Evolutionary conservation across 2,113 vertebrate genomes (phyloP).

Genomic region (Rhinopomastus cyanomelas): DNA sequence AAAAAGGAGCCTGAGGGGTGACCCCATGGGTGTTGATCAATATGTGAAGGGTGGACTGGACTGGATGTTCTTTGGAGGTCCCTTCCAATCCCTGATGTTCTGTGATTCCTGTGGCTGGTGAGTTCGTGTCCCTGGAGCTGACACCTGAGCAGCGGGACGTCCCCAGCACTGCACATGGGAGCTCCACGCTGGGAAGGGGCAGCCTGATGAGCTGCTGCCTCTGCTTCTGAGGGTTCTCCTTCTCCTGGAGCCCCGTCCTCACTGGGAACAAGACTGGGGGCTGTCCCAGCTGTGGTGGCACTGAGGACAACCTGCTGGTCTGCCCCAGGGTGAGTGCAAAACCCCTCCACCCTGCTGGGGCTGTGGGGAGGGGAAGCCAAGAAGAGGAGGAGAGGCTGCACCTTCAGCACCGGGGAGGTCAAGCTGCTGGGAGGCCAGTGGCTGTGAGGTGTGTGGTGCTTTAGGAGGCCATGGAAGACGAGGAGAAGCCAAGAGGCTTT

Average conservation of each 20-base stretch:
- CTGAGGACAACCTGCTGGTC: background rate
- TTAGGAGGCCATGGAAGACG: background rate
- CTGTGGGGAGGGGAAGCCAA: background rate
- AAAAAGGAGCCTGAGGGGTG: too few relatives aligned
- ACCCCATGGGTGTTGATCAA: too few relatives aligned
- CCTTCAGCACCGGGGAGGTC: background rate
- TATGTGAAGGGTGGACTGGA: too few relatives aligned
- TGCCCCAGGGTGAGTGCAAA: background rate
- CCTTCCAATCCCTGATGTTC: too few relatives aligned
- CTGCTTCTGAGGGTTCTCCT: background rate
- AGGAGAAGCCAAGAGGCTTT: background rate
- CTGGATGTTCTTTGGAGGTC: too few relatives aligned
- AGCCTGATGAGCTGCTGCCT: accelerated
- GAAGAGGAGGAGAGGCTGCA: background rate
- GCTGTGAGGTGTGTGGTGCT: background rate
- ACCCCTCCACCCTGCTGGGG: background rate
- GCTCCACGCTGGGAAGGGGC: background rate
- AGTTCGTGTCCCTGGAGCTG: background rate
- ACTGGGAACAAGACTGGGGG: accelerated
- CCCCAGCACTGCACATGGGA: background rate
- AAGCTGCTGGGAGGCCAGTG: background rate
- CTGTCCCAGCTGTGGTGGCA: background rate
- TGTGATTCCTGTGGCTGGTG: accelerated
- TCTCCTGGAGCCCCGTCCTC: background rate
- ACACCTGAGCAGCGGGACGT: accelerated